phyloP scores from a whole-genome alignment of 2,113 vertebrate species.

The Salminus brasiliensis region DNA sequence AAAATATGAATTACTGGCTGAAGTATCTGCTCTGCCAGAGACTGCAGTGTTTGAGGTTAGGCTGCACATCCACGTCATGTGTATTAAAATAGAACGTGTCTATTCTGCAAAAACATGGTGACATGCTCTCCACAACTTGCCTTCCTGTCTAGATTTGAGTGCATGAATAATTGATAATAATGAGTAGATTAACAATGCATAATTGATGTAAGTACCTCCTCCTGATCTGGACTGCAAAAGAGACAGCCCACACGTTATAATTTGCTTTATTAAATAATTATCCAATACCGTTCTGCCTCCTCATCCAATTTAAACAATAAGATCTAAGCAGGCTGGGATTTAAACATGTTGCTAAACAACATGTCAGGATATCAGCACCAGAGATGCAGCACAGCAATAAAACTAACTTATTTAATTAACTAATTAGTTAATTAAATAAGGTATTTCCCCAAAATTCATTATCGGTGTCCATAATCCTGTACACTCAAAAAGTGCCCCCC shows the following conservation, averaged over 20 bases:
- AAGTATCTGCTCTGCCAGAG: not conserved
- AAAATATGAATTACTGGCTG: not conserved
- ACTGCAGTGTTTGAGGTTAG: not conserved
- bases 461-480: not conserved
- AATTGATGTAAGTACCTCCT: conserved; percentile 30
- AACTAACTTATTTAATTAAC: not conserved
- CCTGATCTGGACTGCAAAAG: conserved; percentile 28
- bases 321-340: not conserved
- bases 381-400: not conserved
- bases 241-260: conserved; percentile 2
- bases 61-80: not conserved
- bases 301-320: conserved; percentile 9
- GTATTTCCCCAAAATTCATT: not conserved
- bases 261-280: conserved; percentile 1
- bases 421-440: not conserved
- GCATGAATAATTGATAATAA: conserved; percentile 74
- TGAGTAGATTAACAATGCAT: conserved; percentile 75
- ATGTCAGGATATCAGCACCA: not conserved
- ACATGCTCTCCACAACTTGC: conserved; percentile 70
- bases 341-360: not conserved
- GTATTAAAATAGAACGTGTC: conserved; percentile 14
- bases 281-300: not conserved
- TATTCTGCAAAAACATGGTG: conserved; percentile 56
- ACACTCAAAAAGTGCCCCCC: too few relatives aligned
- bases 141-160: conserved; percentile 49